These are phyloP conservation scores for Drosophila subsilvestris DNA, from an alignment of 2,888 invertebrate genomes.

Conservation along the genomic window DNA sequence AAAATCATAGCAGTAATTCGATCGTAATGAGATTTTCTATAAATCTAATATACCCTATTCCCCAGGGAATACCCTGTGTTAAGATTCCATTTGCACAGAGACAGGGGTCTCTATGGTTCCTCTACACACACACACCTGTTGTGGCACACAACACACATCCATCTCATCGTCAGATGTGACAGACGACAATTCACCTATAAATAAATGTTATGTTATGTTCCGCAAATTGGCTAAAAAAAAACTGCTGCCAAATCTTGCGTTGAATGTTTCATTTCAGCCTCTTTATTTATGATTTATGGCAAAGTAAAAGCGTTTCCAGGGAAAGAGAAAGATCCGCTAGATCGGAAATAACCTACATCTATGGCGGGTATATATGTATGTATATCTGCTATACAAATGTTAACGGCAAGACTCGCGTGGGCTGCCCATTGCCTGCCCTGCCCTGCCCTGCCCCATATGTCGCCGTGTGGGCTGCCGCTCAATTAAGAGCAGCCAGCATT, in stretches of 20 bases:
- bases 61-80: neutral
- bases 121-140: neutral
- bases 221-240: slow-evolving; percentile 38
- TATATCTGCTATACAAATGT: slow-evolving; percentile 26
- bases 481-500: slow-evolving; percentile 73
- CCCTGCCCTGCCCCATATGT: slow-evolving; percentile 9
- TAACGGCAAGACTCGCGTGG: slow-evolving; percentile 64
- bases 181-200: neutral
- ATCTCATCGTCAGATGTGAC: neutral
- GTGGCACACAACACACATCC: neutral
- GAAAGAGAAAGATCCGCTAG: slow-evolving; percentile 17
- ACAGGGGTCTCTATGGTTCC: neutral
- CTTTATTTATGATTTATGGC: slow-evolving; percentile 64
- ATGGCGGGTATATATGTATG: slow-evolving; percentile 1
- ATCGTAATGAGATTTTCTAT: no score
- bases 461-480: slow-evolving; percentile 71
- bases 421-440: slow-evolving; percentile 36
- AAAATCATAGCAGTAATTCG: neutral
- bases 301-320: slow-evolving; percentile 49
- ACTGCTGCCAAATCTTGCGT: slow-evolving; percentile 54
- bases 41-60: neutral
- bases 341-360: slow-evolving; percentile 43
- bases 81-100: neutral
- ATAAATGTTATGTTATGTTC: neutral
- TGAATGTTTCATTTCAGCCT: slow-evolving; percentile 52